Evolutionary conservation across 2,113 vertebrate species (phyloP), one percentile per base, ranked within the genome.

Genomic region (Micromys minutus): DNA sequence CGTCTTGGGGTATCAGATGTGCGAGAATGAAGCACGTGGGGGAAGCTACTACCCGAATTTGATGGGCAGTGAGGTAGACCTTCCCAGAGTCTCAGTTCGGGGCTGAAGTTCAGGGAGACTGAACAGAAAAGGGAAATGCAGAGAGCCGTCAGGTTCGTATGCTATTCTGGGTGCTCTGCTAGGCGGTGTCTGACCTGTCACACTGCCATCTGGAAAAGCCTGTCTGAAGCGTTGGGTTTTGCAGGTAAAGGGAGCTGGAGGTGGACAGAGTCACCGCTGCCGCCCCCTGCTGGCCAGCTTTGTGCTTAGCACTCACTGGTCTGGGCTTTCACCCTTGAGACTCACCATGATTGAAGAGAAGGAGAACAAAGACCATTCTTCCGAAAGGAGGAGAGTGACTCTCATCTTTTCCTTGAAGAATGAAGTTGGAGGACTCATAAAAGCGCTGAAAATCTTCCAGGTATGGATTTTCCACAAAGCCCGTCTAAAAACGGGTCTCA

Each of bases 341-440:
- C 96, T 89, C 97, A 98, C 97, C 69, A 99, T 99, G 98, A 99
- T 99, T 67, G 99, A 99, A 87, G 99, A 99, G 96, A 99, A 99
- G 95, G 99, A 99, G 95, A 99, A 99, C 96, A 99, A 99, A 97
- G 98, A 98, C n/a, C 97, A 97, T 22, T 98, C 96, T 5, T 92
- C 98, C 72, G 99, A 99, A 97, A 99, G 98, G 93, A 98, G 98
- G 29, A 99, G 99, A 97, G 99, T 99, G 11, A 99, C 99, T 79
- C 98, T 99, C 0, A 99, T 99, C 97, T 99, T 99, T 98, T 99
- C 99, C 69, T 98, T 99, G 94, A 99, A 99, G 97, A 99, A 99
- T 99, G 99, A 99, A 98, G 98, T 99, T 1, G 99, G 99, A 95
- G 99, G 99, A 86, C 99, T 99, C 77, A 99, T 99, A 45, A 99